Percentiles rank a stretch among this genome's conserved stretches.
These are phyloP conservation scores for Perca fluviatilis DNA, from an alignment of 2,113 vertebrate species.

Conservation along the genomic window DNA sequence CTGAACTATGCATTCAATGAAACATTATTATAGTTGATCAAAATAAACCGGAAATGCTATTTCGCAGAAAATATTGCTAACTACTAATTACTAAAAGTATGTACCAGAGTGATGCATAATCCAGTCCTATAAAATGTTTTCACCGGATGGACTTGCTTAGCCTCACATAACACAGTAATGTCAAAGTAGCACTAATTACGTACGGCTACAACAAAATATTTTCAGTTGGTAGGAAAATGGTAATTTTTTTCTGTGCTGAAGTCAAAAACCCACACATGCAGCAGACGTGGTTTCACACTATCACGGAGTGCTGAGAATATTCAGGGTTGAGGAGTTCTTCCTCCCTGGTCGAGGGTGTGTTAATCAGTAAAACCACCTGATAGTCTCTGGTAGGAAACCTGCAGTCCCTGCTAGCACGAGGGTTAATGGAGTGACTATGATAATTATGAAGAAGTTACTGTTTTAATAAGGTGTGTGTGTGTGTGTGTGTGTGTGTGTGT, in stretches of 20 bases:
- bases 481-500: constrained; percentile 9
- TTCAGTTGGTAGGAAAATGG: background rate
- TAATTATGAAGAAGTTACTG: constrained; percentile 37
- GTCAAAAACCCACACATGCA: constrained; percentile 3
- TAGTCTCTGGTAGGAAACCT: constrained; percentile 4
- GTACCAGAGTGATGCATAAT: background rate
- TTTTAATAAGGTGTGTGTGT: constrained; percentile 34
- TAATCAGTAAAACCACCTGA: constrained; percentile 34
- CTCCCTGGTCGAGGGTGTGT: constrained; percentile 24
- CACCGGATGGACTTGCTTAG: background rate
- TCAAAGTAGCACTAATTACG: background rate
- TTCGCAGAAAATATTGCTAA: no score
- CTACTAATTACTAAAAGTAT: background rate
- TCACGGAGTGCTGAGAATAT: background rate
- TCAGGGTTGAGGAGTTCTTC: constrained; percentile 8
- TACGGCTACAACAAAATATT: background rate
- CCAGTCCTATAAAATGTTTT: background rate
- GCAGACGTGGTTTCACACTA: background rate
- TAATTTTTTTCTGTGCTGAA: constrained; percentile 11
- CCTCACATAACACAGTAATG: background rate
- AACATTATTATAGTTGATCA: background rate
- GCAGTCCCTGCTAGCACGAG: background rate
- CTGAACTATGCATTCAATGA: background rate
- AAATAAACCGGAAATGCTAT: background rate
- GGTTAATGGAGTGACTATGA: constrained; percentile 1